phyloP scores from a whole-genome alignment of 2,797 vertebrate genomes.

The Enteromius thamalakanensis region DNA sequence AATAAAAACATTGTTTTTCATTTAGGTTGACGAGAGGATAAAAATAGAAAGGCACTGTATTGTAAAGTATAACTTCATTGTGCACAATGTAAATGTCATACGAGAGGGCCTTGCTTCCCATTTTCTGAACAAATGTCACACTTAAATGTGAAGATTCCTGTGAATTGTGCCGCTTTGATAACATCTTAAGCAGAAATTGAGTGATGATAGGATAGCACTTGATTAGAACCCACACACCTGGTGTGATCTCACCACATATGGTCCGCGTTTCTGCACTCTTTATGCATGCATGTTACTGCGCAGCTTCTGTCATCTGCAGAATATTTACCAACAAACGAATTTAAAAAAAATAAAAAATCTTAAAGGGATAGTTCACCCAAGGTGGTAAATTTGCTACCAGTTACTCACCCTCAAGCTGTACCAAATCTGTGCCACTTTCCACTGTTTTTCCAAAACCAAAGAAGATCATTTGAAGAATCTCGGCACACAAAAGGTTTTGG shows the following conservation, averaged over 20 bases:
- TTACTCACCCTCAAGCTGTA: neutral
- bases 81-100: constrained; percentile 22
- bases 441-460: neutral
- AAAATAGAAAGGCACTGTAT: neutral
- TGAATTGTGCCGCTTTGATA: neutral
- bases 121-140: constrained; percentile 35
- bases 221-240: constrained; percentile 38
- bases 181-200: constrained; percentile 31
- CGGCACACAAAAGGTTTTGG: neutral
- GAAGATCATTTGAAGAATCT: neutral
- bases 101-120: neutral
- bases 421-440: neutral
- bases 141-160: constrained; percentile 28
- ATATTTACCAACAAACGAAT: neutral
- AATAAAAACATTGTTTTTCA: neutral
- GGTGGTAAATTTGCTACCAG: neutral
- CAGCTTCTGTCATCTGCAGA: constrained; percentile 1
- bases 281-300: neutral
- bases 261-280: constrained; percentile 11
- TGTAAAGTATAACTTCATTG: neutral
- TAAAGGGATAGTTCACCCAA: neutral
- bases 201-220: constrained; percentile 18
- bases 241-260: constrained; percentile 50
- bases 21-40: neutral
- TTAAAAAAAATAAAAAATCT: neutral